Evolutionary conservation across 1,140 invertebrate genomes (phyloP).

Genomic region (Drosophila lowei): DNA sequence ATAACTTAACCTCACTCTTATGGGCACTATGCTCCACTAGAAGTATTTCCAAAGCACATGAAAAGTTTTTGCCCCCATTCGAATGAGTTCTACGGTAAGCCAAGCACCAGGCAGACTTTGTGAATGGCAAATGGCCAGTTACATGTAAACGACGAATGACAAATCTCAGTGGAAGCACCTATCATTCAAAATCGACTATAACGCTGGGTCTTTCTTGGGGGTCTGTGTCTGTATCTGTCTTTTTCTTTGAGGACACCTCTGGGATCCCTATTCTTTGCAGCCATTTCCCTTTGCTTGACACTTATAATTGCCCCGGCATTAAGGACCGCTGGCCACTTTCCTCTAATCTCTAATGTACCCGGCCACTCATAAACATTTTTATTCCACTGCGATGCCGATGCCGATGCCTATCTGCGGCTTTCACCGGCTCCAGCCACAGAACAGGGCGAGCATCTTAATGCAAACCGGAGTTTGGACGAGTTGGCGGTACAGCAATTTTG

Average conservation of each 20-base stretch:
- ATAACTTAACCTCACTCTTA: too few species aligned
- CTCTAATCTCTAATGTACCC: conserved; percentile 56
- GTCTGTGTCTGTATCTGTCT: too few species aligned
- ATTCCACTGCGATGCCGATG: conserved; percentile 31
- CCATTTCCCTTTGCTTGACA: background rate
- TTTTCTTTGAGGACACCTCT: background rate
- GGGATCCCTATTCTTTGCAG: background rate
- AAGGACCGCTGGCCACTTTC: conserved; percentile 30
- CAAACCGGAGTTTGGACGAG: conserved; percentile 11
- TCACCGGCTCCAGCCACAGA: background rate
- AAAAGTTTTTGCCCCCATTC: too few species aligned
- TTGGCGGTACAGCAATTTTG: conserved; percentile 69
- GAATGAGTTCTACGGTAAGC: too few species aligned
- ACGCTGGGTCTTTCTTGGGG: too few species aligned
- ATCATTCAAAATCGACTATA: too few species aligned
- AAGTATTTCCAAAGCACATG: too few species aligned
- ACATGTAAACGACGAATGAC: too few species aligned
- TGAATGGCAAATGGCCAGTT: too few species aligned
- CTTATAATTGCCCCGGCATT: conserved; percentile 45
- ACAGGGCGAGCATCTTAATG: conserved; percentile 15
- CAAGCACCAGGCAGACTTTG: too few species aligned
- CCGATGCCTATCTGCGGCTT: conserved; percentile 35
- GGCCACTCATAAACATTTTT: conserved; percentile 58
- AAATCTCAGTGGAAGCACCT: too few species aligned
- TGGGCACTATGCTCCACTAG: too few species aligned